A percentile compares a stretch with the other conserved stretches of the same genome.
phyloP scores from a whole-genome alignment of 2,113 vertebrate genomes.

The Vulpes vulpes region DNA sequence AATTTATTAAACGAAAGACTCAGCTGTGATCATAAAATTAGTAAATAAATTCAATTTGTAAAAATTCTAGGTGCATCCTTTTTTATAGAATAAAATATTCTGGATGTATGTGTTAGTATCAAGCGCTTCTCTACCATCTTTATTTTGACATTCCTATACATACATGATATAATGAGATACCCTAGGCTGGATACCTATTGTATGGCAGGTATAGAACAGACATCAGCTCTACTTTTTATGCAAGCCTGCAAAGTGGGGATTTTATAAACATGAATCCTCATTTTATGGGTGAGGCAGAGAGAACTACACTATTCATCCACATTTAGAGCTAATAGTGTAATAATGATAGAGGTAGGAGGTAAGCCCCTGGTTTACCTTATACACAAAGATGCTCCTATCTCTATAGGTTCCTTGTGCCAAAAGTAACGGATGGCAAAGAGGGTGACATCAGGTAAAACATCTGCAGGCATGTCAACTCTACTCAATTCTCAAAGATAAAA shows the following conservation, averaged over 20 bases:
- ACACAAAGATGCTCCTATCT: background rate
- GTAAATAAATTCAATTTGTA: background rate
- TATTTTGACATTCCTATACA: constrained; percentile 1
- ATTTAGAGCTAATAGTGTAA: background rate
- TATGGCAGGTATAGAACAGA: background rate
- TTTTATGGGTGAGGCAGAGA: background rate
- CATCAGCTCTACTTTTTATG: background rate
- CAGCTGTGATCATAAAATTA: background rate
- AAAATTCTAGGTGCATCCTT: background rate
- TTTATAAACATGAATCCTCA: background rate
- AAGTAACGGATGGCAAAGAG: background rate
- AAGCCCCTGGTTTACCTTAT: background rate
- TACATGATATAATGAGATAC: background rate
- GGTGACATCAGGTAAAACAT: background rate
- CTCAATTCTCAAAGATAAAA: background rate
- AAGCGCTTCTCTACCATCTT: background rate
- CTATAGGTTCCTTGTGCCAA: background rate
- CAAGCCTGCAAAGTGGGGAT: background rate
- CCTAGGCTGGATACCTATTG: background rate
- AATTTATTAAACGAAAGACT: constrained; percentile 45
- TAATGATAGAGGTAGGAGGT: no score
- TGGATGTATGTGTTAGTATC: background rate
- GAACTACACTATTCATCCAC: background rate
- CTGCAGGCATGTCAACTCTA: background rate
- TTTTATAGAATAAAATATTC: constrained; percentile 22